Conservation (phyloP, 2,113 vertebrate species). For the Labrus mixtus region DNA sequence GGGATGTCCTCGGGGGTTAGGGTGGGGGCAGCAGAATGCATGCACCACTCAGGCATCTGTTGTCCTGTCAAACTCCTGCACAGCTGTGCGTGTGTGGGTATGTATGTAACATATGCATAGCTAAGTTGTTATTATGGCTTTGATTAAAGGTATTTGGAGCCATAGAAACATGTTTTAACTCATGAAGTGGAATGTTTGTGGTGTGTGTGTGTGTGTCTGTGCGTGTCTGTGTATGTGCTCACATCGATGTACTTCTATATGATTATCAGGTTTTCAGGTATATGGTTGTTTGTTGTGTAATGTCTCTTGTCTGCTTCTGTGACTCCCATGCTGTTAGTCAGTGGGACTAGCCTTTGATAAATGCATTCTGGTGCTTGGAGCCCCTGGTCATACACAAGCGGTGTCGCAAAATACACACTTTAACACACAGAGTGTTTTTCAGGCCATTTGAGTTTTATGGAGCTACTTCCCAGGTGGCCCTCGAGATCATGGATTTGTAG, state of each 20-base stretch:
- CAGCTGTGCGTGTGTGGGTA: constrained; percentile 22
- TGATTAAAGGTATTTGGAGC: constrained; percentile 45
- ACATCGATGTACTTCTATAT: neutral
- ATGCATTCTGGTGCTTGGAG: constrained; percentile 33
- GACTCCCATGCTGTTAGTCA: constrained; percentile 27
- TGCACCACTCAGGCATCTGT: constrained; percentile 52
- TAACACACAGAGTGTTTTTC: constrained; percentile 26
- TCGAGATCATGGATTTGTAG: constrained; percentile 35
- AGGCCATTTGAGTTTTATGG: constrained; percentile 18
- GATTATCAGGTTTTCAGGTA: constrained; percentile 10
- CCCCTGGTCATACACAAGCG: constrained; percentile 20
- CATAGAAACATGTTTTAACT: constrained; percentile 66
- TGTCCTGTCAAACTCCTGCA: constrained; percentile 53
- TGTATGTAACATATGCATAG: constrained; percentile 10
- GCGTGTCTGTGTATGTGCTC: neutral
- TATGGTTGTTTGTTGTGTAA: neutral
- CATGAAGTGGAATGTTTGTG: constrained; percentile 51
- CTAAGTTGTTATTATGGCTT: constrained; percentile 30
- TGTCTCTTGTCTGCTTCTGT: neutral
- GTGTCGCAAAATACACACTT: constrained; percentile 18
- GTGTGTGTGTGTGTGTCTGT: constrained; percentile 28
- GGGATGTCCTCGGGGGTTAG: constrained; percentile 75
- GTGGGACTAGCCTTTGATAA: constrained; percentile 10
- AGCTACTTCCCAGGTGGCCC: constrained; percentile 8
- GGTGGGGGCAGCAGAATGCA: constrained; percentile 67